Evolutionary conservation across 2,113 vertebrate species (phyloP), one percentile per base, ranked within the genome.

Genomic region (Grus americana): DNA sequence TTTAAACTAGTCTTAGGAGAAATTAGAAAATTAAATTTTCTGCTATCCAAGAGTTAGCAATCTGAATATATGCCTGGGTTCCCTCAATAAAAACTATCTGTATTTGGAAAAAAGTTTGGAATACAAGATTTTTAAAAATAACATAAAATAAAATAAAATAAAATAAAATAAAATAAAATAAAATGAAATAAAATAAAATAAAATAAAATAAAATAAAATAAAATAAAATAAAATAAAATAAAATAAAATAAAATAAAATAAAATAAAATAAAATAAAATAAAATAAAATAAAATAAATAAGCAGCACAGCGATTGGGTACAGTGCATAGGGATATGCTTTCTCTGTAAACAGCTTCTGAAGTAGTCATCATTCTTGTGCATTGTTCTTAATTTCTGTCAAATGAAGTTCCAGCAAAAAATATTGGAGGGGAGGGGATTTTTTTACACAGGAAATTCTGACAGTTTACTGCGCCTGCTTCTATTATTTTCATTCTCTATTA

Each of bases 11-110:
- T 38, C 6, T 86, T 57, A 71, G 15, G 17, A 38, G 14, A 36
- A 65, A 74, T 10, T 10, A 70, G 11, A 67, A 50, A 36, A 63
- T 10, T 10, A 32, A n/a, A 21, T 68, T 63, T 75, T 80, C 3
- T 18, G 3, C 32, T 40, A 3, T 26, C n/a, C 20, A 50, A 44
- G 8, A 38, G 5, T 55, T 47, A 52, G 3, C 7, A 52, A 20
- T 36, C 3, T 50, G 3, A n/a, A 79, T 40, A 27, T 27, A 72
- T 1, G 3, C 1, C 8, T 13, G 2, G 2, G 1, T 79, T 68
- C 14, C 15, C 7, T 26, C 23, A 44, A 19, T 21, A 30, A 86
- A 55, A 54, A 4, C 21, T 29, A n/a, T 54, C 12, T 54, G 4
- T 30, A 24, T 4, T 11, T 62, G 6, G 46, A 67, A 65, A 63